Base-by-base conservation (phyloP, 1,140 invertebrate genomes). In the Conopomorpha cramerella region DNA sequence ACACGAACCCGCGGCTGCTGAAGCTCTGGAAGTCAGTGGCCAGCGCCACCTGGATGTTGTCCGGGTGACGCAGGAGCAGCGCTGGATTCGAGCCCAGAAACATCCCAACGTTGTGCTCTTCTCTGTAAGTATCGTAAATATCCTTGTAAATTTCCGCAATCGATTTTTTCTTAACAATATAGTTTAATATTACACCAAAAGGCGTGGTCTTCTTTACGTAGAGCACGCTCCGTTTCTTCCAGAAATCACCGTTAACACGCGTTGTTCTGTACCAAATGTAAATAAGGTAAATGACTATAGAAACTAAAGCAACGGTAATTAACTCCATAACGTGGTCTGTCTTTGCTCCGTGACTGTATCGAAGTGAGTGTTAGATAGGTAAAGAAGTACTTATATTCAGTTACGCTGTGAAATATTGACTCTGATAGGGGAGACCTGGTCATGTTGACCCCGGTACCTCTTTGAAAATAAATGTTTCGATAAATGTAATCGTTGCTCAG, bases 41-140 rank as follows among this genome's bases (percentile, higher is more conserved):
- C 0, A 78, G 32, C 16, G 81, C 60, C 17, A 49, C 35, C 30
- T 73, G 71, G 4, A 81, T 55, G 1, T 81, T 36, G 13, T 76
- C 63, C 0, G 66, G 64, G 47, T 80, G 72, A n/a, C 62, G 50
- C 0, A 80, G 36, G 4, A 80, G 43, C 10, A 81, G 33, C 10
- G 44, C 45, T 0, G 79, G 78, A 14, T 46, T 36, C 12, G 38
- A 39, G 11, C 30, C 38, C 25, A 14, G 17, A 29, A 39, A 34
- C 12, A 33, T 17, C n/a, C 38, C 38, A 0, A 39, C 23, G 16
- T 26, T 15, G 12, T 11, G 11, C 7, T 39, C 30, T 3, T 16
- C 23, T 3, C 19, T 30, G 16, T 27, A 16, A 11, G 29, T 32
- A 12, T 39, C 38, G 15, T 39, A 39, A 12, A 39, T 29, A 11